A percentile compares a stretch with the other conserved stretches of the same genome.
phyloP scores from a whole-genome alignment of 2,797 vertebrate species.

The Echeneis naucrates region DNA sequence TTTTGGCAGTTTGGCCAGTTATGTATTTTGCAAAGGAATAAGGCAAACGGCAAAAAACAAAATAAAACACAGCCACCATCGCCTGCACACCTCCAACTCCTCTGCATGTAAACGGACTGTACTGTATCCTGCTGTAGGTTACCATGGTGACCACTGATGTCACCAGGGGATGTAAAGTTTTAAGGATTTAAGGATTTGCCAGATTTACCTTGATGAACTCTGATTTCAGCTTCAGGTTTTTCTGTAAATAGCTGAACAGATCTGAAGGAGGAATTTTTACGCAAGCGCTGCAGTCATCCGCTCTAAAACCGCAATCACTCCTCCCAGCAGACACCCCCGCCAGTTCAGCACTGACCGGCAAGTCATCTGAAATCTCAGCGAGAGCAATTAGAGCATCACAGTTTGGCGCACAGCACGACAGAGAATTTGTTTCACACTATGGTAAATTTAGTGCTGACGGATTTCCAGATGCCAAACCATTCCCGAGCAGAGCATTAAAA shows the following conservation, averaged over 20 bases:
- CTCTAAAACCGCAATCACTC: neutral
- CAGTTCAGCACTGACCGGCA: too few relatives aligned
- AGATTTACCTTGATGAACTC: neutral
- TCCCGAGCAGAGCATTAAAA: too few relatives aligned
- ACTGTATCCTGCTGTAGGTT: neutral
- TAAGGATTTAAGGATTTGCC: neutral
- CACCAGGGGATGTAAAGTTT: too few relatives aligned
- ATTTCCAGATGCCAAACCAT: too few relatives aligned
- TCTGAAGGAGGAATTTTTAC: neutral
- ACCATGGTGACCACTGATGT: neutral
- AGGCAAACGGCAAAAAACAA: too few relatives aligned
- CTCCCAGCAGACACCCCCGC: neutral
- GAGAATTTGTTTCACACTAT: too few relatives aligned
- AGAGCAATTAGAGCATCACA: too few relatives aligned
- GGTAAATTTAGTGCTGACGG: too few relatives aligned
- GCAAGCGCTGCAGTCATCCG: neutral
- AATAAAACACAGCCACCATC: neutral
- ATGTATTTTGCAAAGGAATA: neutral
- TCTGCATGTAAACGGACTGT: neutral
- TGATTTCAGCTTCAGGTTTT: neutral
- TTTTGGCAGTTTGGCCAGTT: neutral
- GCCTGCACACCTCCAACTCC: neutral
- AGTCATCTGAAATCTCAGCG: too few relatives aligned
- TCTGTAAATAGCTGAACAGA: too few relatives aligned
- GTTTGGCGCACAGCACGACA: too few relatives aligned